Conservation (phyloP, 2,888 invertebrate genomes). For the Campoletis raptor region DNA sequence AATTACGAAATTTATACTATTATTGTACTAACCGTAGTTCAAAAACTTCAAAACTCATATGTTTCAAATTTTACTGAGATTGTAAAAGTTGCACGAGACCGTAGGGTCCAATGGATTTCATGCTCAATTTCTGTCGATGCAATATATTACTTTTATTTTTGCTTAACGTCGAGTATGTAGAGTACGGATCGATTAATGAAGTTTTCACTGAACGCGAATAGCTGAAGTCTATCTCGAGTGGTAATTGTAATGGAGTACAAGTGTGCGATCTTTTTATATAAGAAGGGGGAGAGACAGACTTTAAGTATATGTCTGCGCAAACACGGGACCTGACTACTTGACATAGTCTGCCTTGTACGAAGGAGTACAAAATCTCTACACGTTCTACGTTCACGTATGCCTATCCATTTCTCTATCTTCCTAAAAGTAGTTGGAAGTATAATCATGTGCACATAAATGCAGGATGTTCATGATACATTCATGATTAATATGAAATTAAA, state of each 20-base stretch:
- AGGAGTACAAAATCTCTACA: conserved; percentile 36
- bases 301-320: conserved; percentile 61
- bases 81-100: background rate
- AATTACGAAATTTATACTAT: background rate
- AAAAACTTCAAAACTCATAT: no score
- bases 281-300: conserved; percentile 30
- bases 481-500: background rate
- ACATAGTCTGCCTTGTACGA: conserved; percentile 59
- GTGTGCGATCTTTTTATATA: conserved; percentile 46
- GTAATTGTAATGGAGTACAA: conserved; percentile 63
- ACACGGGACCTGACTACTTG: conserved; percentile 64
- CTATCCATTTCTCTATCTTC: conserved; percentile 5
- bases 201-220: conserved; percentile 2
- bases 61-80: no score
- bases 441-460: background rate
- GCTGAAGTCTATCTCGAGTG: conserved; percentile 54
- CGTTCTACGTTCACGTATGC: conserved; percentile 32
- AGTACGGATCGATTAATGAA: conserved; percentile 39
- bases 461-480: background rate
- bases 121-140: background rate
- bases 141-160: background rate
- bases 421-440: conserved; percentile 1
- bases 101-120: background rate
- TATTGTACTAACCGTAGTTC: no score
- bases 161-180: background rate